Percentiles rank a stretch among this genome's conserved stretches.
Conservation (phyloP, 1,140 invertebrate genomes). For the Mylabris phalerata region DNA sequence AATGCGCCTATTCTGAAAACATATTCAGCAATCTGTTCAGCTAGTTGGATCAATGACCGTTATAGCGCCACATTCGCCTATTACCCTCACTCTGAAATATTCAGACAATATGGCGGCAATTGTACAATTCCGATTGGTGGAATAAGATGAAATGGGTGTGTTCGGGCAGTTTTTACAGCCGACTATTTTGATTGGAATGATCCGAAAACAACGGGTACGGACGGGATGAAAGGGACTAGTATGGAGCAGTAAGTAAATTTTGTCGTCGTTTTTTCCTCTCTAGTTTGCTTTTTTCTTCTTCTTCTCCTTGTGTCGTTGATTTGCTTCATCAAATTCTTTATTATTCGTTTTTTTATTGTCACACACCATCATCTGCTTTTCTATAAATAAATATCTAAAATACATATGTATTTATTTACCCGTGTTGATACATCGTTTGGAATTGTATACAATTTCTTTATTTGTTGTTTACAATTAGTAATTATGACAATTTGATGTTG, state of each 20-base stretch:
- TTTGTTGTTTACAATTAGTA: no score
- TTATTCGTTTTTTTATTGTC: no score
- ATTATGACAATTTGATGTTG: no score
- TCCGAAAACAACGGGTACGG: no score
- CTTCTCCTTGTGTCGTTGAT: no score
- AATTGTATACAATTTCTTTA: no score
- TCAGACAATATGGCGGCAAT: constrained; percentile 31
- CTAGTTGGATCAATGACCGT: constrained; percentile 30
- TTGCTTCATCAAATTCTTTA: no score
- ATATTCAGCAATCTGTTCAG: constrained; percentile 7
- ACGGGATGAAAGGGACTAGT: not conserved
- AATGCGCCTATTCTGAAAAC: constrained; percentile 23
- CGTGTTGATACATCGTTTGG: no score
- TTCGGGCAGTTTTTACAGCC: not conserved
- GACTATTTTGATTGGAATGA: not conserved
- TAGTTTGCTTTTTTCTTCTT: not conserved
- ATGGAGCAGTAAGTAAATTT: constrained; percentile 13
- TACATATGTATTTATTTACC: no score
- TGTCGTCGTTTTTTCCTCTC: constrained; percentile 3
- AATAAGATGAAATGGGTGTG: constrained; percentile 12
- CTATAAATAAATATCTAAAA: no score
- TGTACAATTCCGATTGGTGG: constrained; percentile 19
- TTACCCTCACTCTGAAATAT: not conserved
- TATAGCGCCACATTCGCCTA: constrained; percentile 27
- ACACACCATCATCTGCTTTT: no score